Percentiles rank a stretch among this genome's conserved stretches.
Conservation (phyloP, 2,888 invertebrate species). For the Tetranychus truncatus region DNA sequence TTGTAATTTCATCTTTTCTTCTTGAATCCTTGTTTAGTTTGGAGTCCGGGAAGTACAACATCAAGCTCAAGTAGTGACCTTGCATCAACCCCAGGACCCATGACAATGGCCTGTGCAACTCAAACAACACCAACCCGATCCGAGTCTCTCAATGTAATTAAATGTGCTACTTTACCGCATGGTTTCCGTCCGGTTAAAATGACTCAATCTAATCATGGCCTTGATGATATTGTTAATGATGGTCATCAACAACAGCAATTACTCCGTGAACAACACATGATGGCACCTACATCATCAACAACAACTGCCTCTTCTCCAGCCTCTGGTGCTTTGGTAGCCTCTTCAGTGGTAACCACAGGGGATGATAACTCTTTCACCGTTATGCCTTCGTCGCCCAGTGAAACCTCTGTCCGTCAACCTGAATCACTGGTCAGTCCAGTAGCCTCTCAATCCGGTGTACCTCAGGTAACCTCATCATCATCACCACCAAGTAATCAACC, state of each 20-base stretch:
- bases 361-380: not conserved
- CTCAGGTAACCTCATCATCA: too few species aligned
- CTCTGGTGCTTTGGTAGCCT: not conserved
- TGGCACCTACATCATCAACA: not conserved
- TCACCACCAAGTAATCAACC: not conserved
- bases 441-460: too few species aligned
- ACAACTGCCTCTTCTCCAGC: not conserved
- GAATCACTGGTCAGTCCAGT: not conserved
- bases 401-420: constrained; percentile 6
- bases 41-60: constrained; percentile 19
- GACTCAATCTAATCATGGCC: not conserved
- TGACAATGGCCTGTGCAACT: constrained; percentile 10
- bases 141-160: not conserved
- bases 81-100: constrained; percentile 1
- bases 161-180: constrained; percentile 10
- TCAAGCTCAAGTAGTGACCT: constrained; percentile 14
- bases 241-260: too few species aligned
- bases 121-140: constrained; percentile 12
- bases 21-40: constrained; percentile 9
- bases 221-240: not conserved
- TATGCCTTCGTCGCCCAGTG: constrained; percentile 2
- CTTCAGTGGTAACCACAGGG: not conserved
- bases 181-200: constrained; percentile 16
- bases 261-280: not conserved
- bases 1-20: too few species aligned